These are phyloP conservation scores for Isaurus tuberculatus DNA, from an alignment of 92 coral and sea anemone genomes.

Conservation along the genomic window DNA sequence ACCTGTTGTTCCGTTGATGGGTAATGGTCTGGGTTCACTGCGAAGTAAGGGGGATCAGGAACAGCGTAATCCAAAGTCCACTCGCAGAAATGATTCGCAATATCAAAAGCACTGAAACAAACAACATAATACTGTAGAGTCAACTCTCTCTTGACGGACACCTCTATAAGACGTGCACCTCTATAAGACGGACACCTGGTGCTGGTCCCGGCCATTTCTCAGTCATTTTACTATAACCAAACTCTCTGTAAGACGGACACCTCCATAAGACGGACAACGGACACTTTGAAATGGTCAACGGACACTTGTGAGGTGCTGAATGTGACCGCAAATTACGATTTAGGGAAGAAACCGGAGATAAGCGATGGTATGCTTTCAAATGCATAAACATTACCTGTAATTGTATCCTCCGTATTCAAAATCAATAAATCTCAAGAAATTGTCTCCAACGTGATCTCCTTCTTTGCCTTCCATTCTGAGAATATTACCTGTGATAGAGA, in stretches of 20 bases:
- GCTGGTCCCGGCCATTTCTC: conserved; percentile 54
- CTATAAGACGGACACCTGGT: conserved; percentile 64
- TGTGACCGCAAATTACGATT: too few species aligned
- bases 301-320: too few species aligned
- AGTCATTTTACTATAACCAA: conserved; percentile 5
- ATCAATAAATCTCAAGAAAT: conserved; percentile 68
- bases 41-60: conserved; percentile 73
- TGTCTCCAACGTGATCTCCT: conserved; percentile 56
- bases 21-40: conserved; percentile 50
- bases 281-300: too few species aligned
- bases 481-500: conserved; percentile 74
- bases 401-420: conserved; percentile 95
- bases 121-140: not conserved
- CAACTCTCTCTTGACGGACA: too few species aligned
- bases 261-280: too few species aligned
- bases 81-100: conserved; percentile 94
- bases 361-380: too few species aligned
- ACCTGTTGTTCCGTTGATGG: conserved; percentile 84
- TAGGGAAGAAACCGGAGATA: too few species aligned
- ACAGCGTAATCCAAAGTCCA: conserved; percentile 77
- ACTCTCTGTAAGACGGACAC: too few species aligned
- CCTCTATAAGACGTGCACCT: conserved; percentile 13
- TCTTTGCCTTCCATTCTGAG: conserved; percentile 58
- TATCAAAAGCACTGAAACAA: conserved; percentile 75
- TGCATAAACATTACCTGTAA: conserved; percentile 65